A percentile compares a stretch with the other conserved stretches of the same genome.
These are phyloP conservation scores for Lycodopsis pacificus DNA, from an alignment of 2,797 vertebrate genomes.

Conservation along the genomic window DNA sequence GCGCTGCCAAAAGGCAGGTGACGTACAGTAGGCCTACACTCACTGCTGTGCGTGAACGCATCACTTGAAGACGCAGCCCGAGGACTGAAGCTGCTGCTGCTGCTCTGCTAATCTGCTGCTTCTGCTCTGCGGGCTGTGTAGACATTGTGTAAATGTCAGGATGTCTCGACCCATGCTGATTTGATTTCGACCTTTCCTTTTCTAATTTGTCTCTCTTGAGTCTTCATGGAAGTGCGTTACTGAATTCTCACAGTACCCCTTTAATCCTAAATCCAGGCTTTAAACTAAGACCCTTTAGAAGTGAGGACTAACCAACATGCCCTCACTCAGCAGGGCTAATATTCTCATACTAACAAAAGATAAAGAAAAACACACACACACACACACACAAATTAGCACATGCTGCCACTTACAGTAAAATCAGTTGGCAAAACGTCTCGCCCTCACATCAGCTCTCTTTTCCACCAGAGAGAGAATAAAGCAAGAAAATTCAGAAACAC, in stretches of 20 bases:
- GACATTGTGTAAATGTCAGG: conserved; percentile 15
- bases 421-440: conserved; percentile 39
- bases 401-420: conserved; percentile 48
- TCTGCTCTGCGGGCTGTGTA: not conserved
- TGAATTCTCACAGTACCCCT: not conserved
- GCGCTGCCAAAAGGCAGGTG: not conserved
- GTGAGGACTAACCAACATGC: not conserved
- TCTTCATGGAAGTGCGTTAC: not conserved
- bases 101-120: not conserved
- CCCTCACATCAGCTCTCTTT: conserved; percentile 46
- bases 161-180: not conserved
- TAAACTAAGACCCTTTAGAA: conserved; percentile 16
- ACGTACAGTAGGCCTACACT: not conserved
- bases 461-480: conserved; percentile 30
- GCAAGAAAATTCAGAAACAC: conserved; percentile 31
- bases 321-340: not conserved
- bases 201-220: not conserved
- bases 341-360: conserved; percentile 6
- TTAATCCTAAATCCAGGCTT: conserved; percentile 1
- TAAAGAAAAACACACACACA: not conserved
- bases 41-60: not conserved
- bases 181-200: not conserved
- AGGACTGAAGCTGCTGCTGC: not conserved
- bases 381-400: conserved; percentile 7
- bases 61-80: not conserved